Percentiles rank a stretch among this genome's conserved stretches.
phyloP scores from a whole-genome alignment of 1,140 invertebrate genomes.

The Samia ricini region DNA sequence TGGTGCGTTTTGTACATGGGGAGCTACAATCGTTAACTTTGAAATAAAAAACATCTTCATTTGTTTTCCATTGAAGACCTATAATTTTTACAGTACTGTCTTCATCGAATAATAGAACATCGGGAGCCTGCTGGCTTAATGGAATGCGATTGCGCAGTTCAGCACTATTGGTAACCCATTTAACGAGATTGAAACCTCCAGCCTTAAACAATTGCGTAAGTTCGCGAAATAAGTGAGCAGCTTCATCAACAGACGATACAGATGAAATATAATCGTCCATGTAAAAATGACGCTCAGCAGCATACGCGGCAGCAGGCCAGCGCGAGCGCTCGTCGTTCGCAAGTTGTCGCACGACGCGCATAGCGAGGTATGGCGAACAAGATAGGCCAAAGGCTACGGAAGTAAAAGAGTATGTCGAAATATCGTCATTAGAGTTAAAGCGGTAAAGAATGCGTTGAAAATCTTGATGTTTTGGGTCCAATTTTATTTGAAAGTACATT shows the following conservation, averaged over 20 bases:
- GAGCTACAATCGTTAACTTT: not conserved
- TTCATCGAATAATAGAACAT: not conserved
- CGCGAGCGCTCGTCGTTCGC: not conserved
- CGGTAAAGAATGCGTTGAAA: slow-evolving; percentile 19
- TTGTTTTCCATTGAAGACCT: slow-evolving; percentile 17
- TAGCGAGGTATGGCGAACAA: not conserved
- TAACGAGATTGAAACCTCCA: not conserved
- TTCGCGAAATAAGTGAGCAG: not conserved
- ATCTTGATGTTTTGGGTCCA: slow-evolving; percentile 14
- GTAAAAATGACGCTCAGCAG: not conserved
- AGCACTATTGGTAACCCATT: not conserved
- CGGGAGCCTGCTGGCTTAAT: not conserved
- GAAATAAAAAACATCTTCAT: slow-evolving; percentile 8
- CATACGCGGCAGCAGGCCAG: not conserved
- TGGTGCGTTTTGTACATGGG: slow-evolving; percentile 18
- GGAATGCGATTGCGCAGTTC: not conserved
- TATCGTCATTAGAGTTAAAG: slow-evolving; percentile 11
- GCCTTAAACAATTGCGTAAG: not conserved
- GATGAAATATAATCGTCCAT: not conserved
- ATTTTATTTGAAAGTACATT: slow-evolving; percentile 18
- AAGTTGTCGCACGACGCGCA: not conserved
- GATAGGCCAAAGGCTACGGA: not conserved
- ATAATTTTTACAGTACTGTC: slow-evolving; percentile 12
- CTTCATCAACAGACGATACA: not conserved
- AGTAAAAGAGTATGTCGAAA: slow-evolving; percentile 14